Evolutionary conservation across 2,113 vertebrate species (phyloP).

Genomic region (Gavia stellata): DNA sequence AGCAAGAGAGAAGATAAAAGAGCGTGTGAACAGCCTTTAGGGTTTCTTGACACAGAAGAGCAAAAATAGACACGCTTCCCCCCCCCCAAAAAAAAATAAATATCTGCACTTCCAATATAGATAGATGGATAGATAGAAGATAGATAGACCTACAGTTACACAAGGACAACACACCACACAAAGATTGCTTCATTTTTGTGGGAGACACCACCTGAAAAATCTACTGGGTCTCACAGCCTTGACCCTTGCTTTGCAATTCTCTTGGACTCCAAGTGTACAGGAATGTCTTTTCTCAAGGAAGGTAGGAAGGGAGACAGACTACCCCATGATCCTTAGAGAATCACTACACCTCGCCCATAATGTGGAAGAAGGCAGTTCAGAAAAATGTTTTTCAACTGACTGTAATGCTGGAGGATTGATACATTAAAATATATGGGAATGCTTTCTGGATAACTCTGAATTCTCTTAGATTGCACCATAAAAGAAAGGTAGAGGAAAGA

Average conservation of each 20-base stretch:
- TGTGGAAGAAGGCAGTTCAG: neutral
- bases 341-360: neutral
- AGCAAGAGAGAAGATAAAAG: neutral
- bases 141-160: neutral
- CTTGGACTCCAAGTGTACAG: too few relatives aligned
- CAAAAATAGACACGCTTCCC: neutral
- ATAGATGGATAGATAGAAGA: neutral
- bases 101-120: neutral
- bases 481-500: neutral
- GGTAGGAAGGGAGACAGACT: neutral
- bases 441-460: neutral
- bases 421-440: neutral
- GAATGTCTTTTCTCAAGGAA: neutral
- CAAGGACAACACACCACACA: neutral
- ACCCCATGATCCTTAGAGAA: neutral
- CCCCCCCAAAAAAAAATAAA: too few relatives aligned
- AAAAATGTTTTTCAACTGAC: neutral
- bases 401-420: neutral
- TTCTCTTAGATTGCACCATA: neutral
- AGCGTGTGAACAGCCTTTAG: neutral
- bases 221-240: neutral
- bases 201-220: neutral
- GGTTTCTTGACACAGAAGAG: neutral
- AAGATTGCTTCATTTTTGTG: rapidly evolving
- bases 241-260: neutral